Conservation (phyloP, 2,797 vertebrate genomes). For the Hemitrygon akajei region DNA sequence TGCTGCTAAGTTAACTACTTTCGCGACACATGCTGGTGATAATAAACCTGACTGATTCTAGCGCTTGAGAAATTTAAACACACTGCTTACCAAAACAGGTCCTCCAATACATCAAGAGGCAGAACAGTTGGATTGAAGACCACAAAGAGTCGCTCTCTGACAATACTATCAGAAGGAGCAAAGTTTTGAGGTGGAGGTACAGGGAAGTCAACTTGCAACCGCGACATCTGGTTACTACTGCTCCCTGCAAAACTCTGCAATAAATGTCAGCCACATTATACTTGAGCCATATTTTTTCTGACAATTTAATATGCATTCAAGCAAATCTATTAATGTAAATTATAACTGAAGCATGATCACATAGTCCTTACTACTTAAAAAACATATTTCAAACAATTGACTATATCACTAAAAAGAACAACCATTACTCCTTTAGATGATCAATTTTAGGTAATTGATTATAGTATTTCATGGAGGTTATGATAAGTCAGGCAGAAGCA, state of each 20-base stretch:
- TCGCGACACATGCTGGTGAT: no score
- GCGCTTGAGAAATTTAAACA: background rate
- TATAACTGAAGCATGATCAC: background rate
- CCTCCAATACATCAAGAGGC: constrained; percentile 77
- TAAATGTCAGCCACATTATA: background rate
- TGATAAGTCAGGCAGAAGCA: background rate
- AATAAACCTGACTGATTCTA: no score
- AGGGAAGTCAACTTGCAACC: constrained; percentile 77
- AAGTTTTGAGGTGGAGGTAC: constrained; percentile 82
- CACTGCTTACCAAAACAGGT: constrained; percentile 81
- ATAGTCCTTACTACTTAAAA: background rate
- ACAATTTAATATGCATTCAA: background rate
- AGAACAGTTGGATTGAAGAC: constrained; percentile 85
- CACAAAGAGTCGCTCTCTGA: constrained; percentile 87
- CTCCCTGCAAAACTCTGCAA: constrained; percentile 55
- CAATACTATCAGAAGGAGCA: constrained; percentile 68
- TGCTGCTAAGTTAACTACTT: no score
- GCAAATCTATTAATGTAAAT: background rate
- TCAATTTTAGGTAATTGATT: background rate
- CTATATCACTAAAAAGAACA: background rate
- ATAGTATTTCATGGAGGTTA: background rate
- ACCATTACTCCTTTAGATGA: background rate
- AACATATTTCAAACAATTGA: background rate
- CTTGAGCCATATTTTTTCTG: background rate
- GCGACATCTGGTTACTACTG: constrained; percentile 55